phyloP scores from a whole-genome alignment of 2,888 invertebrate species.

The Galerucella nymphaeae region DNA sequence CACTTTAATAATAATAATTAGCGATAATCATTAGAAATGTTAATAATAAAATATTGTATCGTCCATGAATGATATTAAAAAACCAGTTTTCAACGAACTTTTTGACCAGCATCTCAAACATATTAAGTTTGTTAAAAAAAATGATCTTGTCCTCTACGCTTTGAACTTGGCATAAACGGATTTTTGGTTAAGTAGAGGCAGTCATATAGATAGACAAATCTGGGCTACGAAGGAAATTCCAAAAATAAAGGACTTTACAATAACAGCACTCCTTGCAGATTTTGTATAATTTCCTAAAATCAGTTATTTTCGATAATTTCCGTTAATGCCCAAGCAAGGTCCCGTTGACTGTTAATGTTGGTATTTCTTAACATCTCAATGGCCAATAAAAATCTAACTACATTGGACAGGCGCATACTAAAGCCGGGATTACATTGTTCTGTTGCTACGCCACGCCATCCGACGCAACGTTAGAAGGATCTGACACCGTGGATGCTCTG shows the following conservation, averaged over 20 bases:
- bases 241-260: neutral
- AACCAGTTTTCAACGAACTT: too few species aligned
- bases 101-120: neutral
- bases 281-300: slow-evolving; percentile 1
- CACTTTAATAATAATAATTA: too few species aligned
- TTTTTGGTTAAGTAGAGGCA: slow-evolving; percentile 66
- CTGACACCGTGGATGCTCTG: too few species aligned
- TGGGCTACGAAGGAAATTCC: slow-evolving; percentile 18
- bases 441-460: too few species aligned
- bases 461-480: too few species aligned
- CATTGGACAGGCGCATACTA: slow-evolving; percentile 15
- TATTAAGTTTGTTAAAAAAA: neutral
- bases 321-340: slow-evolving; percentile 40
- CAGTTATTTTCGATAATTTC: slow-evolving; percentile 15
- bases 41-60: neutral
- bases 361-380: slow-evolving; percentile 5
- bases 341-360: slow-evolving; percentile 39
- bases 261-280: slow-evolving; percentile 64
- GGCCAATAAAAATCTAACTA: slow-evolving; percentile 9
- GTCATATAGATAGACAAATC: slow-evolving; percentile 72
- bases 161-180: slow-evolving; percentile 36
- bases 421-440: too few species aligned
- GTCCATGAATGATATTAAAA: neutral
- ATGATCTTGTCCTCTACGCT: slow-evolving; percentile 12
- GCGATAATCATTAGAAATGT: too few species aligned